These are phyloP conservation scores for Albula goreensis DNA, from an alignment of 2,113 vertebrate species.

Conservation along the genomic window DNA sequence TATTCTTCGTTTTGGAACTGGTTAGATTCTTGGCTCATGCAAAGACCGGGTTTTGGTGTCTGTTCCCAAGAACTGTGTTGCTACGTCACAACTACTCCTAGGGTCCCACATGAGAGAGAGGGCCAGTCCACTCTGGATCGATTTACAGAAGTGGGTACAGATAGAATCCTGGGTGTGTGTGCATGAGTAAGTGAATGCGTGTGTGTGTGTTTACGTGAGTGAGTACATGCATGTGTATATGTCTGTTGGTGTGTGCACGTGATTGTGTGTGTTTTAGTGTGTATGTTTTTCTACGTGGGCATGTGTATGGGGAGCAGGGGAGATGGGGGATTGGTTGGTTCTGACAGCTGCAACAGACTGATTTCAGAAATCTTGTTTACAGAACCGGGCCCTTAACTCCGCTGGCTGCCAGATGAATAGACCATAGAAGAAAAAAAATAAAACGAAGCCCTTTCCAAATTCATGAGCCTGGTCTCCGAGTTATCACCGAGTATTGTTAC, in stretches of 20 bases:
- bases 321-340: slow-evolving; percentile 35
- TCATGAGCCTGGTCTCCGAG: slow-evolving; percentile 56
- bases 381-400: slow-evolving; percentile 50
- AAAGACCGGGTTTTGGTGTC: background rate
- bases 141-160: background rate
- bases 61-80: background rate
- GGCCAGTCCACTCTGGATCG: background rate
- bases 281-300: no score
- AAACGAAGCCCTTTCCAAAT: slow-evolving; percentile 46
- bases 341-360: slow-evolving; percentile 43
- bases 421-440: slow-evolving; percentile 51
- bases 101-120: background rate
- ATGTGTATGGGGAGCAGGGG: background rate
- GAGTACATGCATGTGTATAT: background rate
- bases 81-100: background rate
- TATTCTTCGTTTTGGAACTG: background rate
- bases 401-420: slow-evolving; percentile 46
- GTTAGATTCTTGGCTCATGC: background rate
- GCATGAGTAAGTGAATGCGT: background rate
- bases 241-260: background rate
- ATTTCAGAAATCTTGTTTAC: slow-evolving; percentile 53
- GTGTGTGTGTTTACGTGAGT: slow-evolving; percentile 15
- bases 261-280: background rate
- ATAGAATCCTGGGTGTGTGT: slow-evolving; percentile 7
- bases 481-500: slow-evolving; percentile 68